phyloP scores from a whole-genome alignment of 2,797 vertebrate genomes.

The Linurgus olivaceus region DNA sequence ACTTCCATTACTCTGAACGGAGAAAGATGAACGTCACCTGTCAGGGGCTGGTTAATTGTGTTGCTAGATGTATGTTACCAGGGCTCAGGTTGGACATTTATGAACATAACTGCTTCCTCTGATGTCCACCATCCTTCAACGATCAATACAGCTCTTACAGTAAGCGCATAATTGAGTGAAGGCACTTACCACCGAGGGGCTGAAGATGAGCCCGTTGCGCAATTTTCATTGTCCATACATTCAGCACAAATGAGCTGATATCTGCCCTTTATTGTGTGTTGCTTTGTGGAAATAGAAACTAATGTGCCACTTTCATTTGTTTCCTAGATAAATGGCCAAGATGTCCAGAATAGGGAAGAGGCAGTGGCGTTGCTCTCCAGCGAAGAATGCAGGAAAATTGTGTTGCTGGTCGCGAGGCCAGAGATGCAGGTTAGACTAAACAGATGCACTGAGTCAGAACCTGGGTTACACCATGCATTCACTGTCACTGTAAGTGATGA shows the following conservation, averaged over 20 bases:
- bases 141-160: slow-evolving; percentile 80
- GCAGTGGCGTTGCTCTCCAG: slow-evolving; percentile 90
- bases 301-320: slow-evolving; percentile 77
- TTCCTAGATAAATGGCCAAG: slow-evolving; percentile 93
- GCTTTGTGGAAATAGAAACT: slow-evolving; percentile 77
- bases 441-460: slow-evolving; percentile 11
- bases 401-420: slow-evolving; percentile 89
- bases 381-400: slow-evolving; percentile 87
- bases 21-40: slow-evolving; percentile 95
- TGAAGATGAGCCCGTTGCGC: slow-evolving; percentile 72
- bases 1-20: slow-evolving; percentile 92
- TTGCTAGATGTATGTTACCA: slow-evolving; percentile 87
- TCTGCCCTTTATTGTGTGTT: slow-evolving; percentile 76
- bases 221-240: slow-evolving; percentile 75
- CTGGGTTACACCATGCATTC: not conserved
- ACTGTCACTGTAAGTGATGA: not conserved
- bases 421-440: slow-evolving; percentile 87
- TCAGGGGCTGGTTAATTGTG: slow-evolving; percentile 95
- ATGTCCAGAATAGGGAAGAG: slow-evolving; percentile 90
- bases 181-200: slow-evolving; percentile 76
- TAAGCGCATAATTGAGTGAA: slow-evolving; percentile 80
- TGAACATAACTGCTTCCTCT: slow-evolving; percentile 86
- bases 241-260: slow-evolving; percentile 76
- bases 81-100: slow-evolving; percentile 85
- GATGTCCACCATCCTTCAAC: slow-evolving; percentile 83